Evolutionary conservation across 1,140 invertebrate species (phyloP).

Genomic region (Reticulitermes speratus): DNA sequence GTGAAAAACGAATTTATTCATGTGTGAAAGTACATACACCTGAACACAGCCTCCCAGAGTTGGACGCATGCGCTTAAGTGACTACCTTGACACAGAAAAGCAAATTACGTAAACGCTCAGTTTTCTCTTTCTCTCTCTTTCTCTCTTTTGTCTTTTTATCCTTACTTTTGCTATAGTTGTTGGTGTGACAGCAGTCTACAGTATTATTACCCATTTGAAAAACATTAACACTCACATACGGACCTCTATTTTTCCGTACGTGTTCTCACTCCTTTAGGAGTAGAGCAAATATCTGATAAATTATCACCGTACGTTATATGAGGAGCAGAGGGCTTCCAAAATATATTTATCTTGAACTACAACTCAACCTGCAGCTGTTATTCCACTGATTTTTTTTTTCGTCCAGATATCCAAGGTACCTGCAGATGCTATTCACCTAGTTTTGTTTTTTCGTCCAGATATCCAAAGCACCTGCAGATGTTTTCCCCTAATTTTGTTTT

Average conservation of each 20-base stretch:
- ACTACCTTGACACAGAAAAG: slow-evolving; percentile 18
- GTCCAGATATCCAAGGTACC: too few species aligned
- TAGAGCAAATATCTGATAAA: too few species aligned
- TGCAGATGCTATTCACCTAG: too few species aligned
- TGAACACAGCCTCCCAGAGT: background rate
- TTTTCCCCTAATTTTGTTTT: too few species aligned
- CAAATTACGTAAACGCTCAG: slow-evolving; percentile 11
- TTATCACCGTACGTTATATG: too few species aligned
- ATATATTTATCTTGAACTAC: too few species aligned
- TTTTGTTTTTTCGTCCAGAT: too few species aligned
- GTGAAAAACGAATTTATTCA: too few species aligned
- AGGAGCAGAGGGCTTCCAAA: too few species aligned
- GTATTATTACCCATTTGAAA: background rate
- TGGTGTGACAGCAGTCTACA: background rate
- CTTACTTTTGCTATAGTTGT: background rate
- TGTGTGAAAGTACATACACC: background rate
- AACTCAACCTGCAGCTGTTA: too few species aligned
- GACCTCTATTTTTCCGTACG: background rate
- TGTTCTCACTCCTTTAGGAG: background rate
- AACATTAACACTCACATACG: background rate
- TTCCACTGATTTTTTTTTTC: too few species aligned
- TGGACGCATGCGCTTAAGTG: background rate
- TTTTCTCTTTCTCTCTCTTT: background rate
- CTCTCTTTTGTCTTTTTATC: background rate
- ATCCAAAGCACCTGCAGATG: too few species aligned